Percentiles rank a stretch among this genome's conserved stretches.
phyloP scores from a whole-genome alignment of 2,113 vertebrate species.

The Chamaetylas fuelleborni region DNA sequence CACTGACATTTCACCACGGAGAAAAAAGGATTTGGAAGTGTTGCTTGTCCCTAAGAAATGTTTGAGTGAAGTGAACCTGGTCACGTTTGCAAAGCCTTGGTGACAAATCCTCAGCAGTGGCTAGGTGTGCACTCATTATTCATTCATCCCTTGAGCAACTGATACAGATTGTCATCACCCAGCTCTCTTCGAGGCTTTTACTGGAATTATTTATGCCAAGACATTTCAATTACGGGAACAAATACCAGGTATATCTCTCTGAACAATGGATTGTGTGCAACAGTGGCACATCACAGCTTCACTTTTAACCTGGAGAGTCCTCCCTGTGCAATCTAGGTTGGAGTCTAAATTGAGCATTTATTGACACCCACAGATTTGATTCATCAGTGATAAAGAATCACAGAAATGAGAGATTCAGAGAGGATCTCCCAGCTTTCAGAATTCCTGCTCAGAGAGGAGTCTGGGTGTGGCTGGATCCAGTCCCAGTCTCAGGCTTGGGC shows the following conservation, averaged over 20 bases:
- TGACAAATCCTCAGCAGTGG: neutral
- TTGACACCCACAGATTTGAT: neutral
- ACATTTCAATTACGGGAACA: neutral
- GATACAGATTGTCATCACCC: neutral
- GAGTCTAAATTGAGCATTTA: neutral
- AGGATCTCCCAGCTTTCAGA: neutral
- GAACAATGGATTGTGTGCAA: neutral
- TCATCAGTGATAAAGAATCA: neutral
- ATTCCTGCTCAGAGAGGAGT: neutral
- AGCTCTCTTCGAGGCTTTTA: neutral
- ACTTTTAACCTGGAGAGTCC: neutral
- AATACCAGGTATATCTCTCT: neutral
- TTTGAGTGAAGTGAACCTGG: fast-evolving
- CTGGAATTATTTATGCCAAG: neutral
- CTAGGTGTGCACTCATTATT: neutral
- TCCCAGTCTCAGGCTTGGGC: neutral
- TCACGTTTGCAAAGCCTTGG: neutral
- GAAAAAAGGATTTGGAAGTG: neutral
- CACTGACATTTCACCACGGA: neutral
- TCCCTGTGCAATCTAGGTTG: neutral
- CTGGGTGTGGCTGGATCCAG: neutral
- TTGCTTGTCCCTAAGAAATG: neutral
- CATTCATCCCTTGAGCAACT: neutral
- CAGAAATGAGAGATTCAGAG: neutral
- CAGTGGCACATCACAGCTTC: neutral